A percentile compares a stretch with the other conserved stretches of the same genome.
These are phyloP conservation scores for Notoglanidium macrostoma DNA, from an alignment of 2,797 vertebrate species.

Conservation along the genomic window DNA sequence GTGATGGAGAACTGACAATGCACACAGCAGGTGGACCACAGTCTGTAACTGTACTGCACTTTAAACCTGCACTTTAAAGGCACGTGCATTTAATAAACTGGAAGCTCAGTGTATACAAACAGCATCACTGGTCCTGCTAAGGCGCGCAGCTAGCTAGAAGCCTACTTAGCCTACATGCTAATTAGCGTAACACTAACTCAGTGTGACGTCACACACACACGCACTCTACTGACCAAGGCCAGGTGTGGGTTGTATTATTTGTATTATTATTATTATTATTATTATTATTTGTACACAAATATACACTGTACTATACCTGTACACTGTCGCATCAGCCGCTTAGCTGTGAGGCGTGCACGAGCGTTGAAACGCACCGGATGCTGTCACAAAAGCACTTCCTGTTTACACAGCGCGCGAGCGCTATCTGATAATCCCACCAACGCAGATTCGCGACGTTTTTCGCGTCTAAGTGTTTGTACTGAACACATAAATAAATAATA, in stretches of 20 bases:
- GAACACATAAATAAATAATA: background rate
- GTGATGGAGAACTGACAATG: too few species aligned
- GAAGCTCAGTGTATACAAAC: too few species aligned
- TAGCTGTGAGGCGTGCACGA: background rate
- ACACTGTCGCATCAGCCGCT: background rate
- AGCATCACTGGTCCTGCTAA: too few species aligned
- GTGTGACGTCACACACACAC: too few species aligned
- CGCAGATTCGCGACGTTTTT: slow-evolving; percentile 26
- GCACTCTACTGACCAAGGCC: background rate
- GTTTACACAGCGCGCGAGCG: background rate
- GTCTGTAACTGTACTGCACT: too few species aligned
- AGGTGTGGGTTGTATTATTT: background rate
- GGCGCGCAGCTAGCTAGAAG: too few species aligned
- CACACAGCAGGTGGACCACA: too few species aligned
- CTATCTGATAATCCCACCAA: too few species aligned
- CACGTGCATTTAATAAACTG: too few species aligned
- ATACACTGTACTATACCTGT: background rate
- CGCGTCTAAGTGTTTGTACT: background rate
- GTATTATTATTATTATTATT: background rate
- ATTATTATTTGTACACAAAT: background rate
- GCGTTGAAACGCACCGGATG: background rate
- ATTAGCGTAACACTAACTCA: too few species aligned
- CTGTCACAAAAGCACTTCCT: background rate
- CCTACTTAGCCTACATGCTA: too few species aligned
- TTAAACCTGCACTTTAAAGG: too few species aligned